Percentiles rank a stretch among this genome's conserved stretches.
Conservation (phyloP, 1,140 invertebrate genomes). For the Drosophila lacteicornis region DNA sequence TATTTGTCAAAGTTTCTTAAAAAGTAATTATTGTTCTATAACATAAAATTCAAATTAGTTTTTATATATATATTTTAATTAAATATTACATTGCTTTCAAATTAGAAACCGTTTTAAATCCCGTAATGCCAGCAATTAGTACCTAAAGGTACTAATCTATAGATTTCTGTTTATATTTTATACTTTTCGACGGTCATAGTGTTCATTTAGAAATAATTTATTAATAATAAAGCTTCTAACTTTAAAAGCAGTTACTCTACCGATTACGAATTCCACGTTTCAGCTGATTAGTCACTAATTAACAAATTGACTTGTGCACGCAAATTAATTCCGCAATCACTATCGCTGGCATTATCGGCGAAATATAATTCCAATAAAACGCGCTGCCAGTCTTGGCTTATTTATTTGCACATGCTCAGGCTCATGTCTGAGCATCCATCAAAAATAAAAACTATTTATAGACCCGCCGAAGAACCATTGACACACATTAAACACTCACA, state of each 20-base stretch:
- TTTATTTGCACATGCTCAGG: constrained; percentile 14
- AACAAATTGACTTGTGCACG: constrained; percentile 25
- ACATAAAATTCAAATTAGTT: too few species aligned
- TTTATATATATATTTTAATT: too few species aligned
- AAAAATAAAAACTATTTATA: constrained; percentile 44
- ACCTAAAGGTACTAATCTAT: too few species aligned
- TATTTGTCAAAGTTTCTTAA: background rate
- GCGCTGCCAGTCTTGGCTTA: background rate
- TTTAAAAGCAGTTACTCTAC: background rate
- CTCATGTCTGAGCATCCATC: constrained; percentile 11
- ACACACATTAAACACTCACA: constrained; percentile 29
- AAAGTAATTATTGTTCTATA: too few species aligned
- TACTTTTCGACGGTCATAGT: too few species aligned
- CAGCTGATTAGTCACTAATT: constrained; percentile 18
- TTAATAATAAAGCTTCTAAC: too few species aligned
- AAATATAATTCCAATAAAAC: constrained; percentile 3
- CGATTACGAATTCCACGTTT: constrained; percentile 6
- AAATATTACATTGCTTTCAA: too few species aligned
- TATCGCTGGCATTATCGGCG: constrained; percentile 27
- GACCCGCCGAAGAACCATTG: constrained; percentile 28
- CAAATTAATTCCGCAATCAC: constrained; percentile 14
- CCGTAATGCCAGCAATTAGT: too few species aligned
- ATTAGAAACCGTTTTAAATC: too few species aligned
- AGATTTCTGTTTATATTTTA: too few species aligned
- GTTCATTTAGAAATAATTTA: background rate